Evolutionary conservation across 2,113 vertebrate species (phyloP).

Genomic region (Taurulus bubalis): DNA sequence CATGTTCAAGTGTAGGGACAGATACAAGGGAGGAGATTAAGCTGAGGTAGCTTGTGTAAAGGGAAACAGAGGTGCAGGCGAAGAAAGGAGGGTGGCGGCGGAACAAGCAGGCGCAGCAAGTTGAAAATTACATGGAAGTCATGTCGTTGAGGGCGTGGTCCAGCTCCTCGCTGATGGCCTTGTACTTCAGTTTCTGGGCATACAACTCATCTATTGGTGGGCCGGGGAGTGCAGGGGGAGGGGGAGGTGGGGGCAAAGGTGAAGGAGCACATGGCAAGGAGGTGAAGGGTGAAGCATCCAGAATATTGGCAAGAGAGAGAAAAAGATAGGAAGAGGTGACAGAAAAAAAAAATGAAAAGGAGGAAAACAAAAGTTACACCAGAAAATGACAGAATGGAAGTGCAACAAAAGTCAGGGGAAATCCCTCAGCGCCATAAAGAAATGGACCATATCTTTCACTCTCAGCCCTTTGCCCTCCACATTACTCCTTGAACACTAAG

Average conservation of each 20-base stretch:
- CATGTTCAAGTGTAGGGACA: slow-evolving; percentile 1
- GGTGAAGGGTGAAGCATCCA: slow-evolving; percentile 63
- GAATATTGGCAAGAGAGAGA: slow-evolving; percentile 25
- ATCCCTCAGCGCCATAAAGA: slow-evolving; percentile 24
- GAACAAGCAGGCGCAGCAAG: slow-evolving; percentile 59
- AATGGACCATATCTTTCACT: slow-evolving; percentile 26
- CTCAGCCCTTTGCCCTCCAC: neutral
- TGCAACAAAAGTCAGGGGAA: slow-evolving; percentile 29
- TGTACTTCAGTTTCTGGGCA: slow-evolving; percentile 99
- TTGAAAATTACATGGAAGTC: slow-evolving; percentile 98
- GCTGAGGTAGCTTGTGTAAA: neutral
- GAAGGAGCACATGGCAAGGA: slow-evolving; percentile 63
- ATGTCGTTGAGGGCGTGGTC: slow-evolving; percentile 99
- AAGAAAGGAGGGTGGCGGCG: slow-evolving; percentile 15
- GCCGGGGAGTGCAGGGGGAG: slow-evolving; percentile 11
- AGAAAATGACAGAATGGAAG: slow-evolving; percentile 58
- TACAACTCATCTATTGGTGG: slow-evolving; percentile 94
- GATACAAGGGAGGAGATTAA: slow-evolving; percentile 16
- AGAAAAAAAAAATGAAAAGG: slow-evolving; percentile 35
- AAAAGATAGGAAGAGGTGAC: slow-evolving; percentile 26
- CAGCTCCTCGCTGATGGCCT: slow-evolving; percentile 99
- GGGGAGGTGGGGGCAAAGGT: slow-evolving; percentile 43
- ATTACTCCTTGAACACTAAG: slow-evolving; percentile 11
- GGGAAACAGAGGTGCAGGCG: slow-evolving; percentile 1
- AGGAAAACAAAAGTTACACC: slow-evolving; percentile 66